Evolutionary conservation across 2,797 vertebrate species (phyloP), one percentile per base, ranked within the genome.

Genomic region (Myotis planiceps): DNA sequence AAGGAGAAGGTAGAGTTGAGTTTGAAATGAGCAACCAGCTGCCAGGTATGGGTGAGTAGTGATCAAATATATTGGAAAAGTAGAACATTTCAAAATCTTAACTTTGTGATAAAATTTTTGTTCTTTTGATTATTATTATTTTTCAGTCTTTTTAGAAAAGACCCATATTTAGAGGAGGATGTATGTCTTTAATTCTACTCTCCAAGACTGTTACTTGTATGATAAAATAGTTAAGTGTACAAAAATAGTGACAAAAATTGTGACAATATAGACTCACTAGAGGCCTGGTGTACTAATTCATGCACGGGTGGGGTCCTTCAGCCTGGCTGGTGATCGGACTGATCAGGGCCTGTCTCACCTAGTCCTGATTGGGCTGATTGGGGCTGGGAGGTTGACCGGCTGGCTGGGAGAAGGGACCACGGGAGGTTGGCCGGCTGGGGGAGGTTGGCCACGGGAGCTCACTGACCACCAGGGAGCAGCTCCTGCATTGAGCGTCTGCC

Each of bases 91-190:
- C 68, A 18, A 94, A 93, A 69, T 72, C 13, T 79, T 88, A 72
- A 58, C 42, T 74, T 90, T 69, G 37, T 79, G 34, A 25, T 82
- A 68, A 68, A 78, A 58, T 60, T 92, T 65, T 71, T 66, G 12
- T n/a, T 80, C 5, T 80, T 68, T 80, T 58, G 27, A 9, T 53
- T 78, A 79, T 68, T 90, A 37, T 92, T 88, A 75, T 88, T 47
- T 84, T 78, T 74, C 12, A 7, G 63, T 86, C 60, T 94, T 92
- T 92, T 89, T 39, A 76, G 74, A 51, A 85, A 71, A 85, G 45
- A 75, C 14, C 29, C 12, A 3, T 29, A 42, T 53, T 79, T 72
- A 47, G 49, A 65, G 47, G 47, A 88, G 88, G 58, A 72, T 6
- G 7, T 27, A 49, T 6, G 0, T 7, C 29, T 92, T 84, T 45